Evolutionary conservation across 1,140 invertebrate species (phyloP).

Genomic region (Brachionus rubens): DNA sequence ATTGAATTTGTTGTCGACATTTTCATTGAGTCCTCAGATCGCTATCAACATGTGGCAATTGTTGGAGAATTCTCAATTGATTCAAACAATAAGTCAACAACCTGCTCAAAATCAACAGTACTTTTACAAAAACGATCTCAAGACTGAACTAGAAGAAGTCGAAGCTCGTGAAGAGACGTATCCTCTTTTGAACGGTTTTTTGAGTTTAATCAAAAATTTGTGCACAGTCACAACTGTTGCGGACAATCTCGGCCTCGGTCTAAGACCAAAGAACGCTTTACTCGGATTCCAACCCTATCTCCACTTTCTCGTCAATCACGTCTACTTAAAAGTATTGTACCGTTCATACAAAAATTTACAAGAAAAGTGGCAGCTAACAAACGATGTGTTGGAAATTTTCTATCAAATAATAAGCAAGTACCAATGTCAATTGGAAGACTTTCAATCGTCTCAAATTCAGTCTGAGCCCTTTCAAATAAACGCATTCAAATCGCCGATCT

Average conservation of each 20-base stretch:
- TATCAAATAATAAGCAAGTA: slow-evolving; percentile 42
- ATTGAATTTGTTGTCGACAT: slow-evolving; percentile 70
- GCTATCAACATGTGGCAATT: slow-evolving; percentile 78
- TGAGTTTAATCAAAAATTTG: slow-evolving; percentile 73
- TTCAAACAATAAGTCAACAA: slow-evolving; percentile 41
- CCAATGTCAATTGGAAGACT: slow-evolving; percentile 1
- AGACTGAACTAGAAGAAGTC: slow-evolving; percentile 69
- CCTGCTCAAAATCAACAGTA: background rate
- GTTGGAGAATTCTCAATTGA: slow-evolving; percentile 73
- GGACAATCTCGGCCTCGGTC: slow-evolving; percentile 73
- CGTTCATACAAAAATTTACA: slow-evolving; percentile 72
- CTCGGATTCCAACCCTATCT: slow-evolving; percentile 86
- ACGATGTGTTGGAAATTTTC: slow-evolving; percentile 33
- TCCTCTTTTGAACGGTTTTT: slow-evolving; percentile 64
- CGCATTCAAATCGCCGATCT: background rate
- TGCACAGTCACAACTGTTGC: slow-evolving; percentile 71
- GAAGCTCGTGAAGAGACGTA: slow-evolving; percentile 75
- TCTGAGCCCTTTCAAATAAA: slow-evolving; percentile 17
- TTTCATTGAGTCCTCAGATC: slow-evolving; percentile 71
- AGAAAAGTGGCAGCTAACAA: slow-evolving; percentile 64
- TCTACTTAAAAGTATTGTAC: slow-evolving; percentile 74
- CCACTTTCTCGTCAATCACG: slow-evolving; percentile 72
- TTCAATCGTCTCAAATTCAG: background rate
- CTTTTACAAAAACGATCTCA: slow-evolving; percentile 48
- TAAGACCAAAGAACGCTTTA: slow-evolving; percentile 62